These are phyloP conservation scores for Apotomis capreana DNA, from an alignment of 2,888 invertebrate species.

Conservation along the genomic window DNA sequence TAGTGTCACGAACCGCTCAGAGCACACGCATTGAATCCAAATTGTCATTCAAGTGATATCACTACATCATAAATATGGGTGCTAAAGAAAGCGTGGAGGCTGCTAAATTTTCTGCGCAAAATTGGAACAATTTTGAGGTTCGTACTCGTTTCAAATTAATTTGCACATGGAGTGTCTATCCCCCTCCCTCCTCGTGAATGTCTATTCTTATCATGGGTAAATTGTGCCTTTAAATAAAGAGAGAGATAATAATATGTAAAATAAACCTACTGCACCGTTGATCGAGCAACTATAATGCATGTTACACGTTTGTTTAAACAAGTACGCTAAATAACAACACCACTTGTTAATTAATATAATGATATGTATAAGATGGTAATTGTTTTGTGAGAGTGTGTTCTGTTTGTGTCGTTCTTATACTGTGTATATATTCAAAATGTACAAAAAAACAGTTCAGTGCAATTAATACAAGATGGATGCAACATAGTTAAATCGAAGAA, in stretches of 20 bases:
- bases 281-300: constrained; percentile 67
- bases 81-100: constrained; percentile 93
- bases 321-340: constrained; percentile 42
- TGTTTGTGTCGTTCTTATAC: constrained; percentile 32
- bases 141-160: constrained; percentile 81
- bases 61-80: constrained; percentile 86
- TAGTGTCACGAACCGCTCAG: constrained; percentile 76
- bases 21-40: constrained; percentile 77
- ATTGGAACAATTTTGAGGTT: constrained; percentile 92
- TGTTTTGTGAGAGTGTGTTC: constrained; percentile 40
- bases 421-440: constrained; percentile 2
- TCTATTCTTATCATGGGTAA: constrained; percentile 53
- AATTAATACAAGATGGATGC: not conserved
- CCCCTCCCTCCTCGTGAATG: constrained; percentile 76
- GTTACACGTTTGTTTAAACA: constrained; percentile 62
- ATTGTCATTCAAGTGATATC: constrained; percentile 79
- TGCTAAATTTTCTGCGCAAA: constrained; percentile 91
- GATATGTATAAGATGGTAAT: constrained; percentile 33
- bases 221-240: constrained; percentile 57
- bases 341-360: constrained; percentile 31
- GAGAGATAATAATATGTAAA: constrained; percentile 56
- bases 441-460: not conserved
- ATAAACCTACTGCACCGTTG: constrained; percentile 71
- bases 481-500: not conserved
- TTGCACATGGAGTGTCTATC: constrained; percentile 82